These are phyloP conservation scores for Zhuqinia jingwanae DNA, from an alignment of 2,888 invertebrate genomes.

Conservation along the genomic window DNA sequence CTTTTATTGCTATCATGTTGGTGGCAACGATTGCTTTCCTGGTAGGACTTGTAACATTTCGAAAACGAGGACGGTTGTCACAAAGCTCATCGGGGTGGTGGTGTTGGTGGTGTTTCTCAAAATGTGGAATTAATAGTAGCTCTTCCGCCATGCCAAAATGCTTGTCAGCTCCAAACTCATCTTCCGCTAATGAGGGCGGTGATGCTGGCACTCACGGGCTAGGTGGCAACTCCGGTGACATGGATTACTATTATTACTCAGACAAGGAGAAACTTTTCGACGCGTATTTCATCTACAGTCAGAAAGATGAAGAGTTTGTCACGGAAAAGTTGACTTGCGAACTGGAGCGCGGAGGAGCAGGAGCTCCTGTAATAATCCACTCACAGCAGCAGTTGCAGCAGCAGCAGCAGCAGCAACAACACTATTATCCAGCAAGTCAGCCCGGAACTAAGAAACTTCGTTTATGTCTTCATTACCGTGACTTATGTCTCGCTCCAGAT, in stretches of 20 bases:
- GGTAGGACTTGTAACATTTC: conserved; percentile 29
- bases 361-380: conserved; percentile 80
- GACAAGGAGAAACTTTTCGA: conserved; percentile 84
- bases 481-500: conserved; percentile 89
- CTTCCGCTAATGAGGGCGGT: conserved; percentile 52
- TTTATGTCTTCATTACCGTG: conserved; percentile 92
- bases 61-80: conserved; percentile 43
- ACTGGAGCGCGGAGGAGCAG: conserved; percentile 86
- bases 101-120: conserved; percentile 40
- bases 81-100: conserved; percentile 5
- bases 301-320: conserved; percentile 93
- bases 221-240: conserved; percentile 25
- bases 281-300: conserved; percentile 94
- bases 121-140: conserved; percentile 79
- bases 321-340: conserved; percentile 90
- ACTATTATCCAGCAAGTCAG: conserved; percentile 23
- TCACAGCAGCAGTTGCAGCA: conserved; percentile 36
- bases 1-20: conserved; percentile 58
- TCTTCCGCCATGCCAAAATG: conserved; percentile 80
- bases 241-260: conserved; percentile 62
- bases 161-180: conserved; percentile 45
- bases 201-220: conserved; percentile 4
- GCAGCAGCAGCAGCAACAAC: too few relatives aligned
- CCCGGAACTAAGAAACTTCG: conserved; percentile 84
- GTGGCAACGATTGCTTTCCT: conserved; percentile 53